Evolutionary conservation across 2,888 invertebrate genomes (phyloP).

Genomic region (Syritta pipiens): DNA sequence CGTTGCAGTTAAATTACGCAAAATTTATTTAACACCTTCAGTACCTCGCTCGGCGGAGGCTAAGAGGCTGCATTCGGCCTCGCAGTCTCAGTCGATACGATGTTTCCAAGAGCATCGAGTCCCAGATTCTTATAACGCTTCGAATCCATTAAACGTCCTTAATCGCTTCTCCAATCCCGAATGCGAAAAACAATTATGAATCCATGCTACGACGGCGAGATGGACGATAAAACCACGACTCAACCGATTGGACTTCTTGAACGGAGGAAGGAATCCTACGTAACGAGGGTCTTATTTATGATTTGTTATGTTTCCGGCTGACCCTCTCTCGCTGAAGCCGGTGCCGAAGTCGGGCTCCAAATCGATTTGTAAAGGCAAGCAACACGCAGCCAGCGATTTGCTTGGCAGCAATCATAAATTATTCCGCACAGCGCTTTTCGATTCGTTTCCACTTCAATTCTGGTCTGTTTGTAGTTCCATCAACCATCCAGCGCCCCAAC

Average conservation of each 20-base stretch:
- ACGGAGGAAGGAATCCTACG: conserved; percentile 76
- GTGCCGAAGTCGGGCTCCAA: conserved; percentile 48
- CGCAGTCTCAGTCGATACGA: conserved; percentile 23
- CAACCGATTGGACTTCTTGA: not conserved
- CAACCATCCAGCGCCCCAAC: conserved; percentile 20
- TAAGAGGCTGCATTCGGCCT: conserved; percentile 8
- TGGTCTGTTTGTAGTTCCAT: conserved; percentile 61
- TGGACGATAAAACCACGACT: conserved; percentile 46
- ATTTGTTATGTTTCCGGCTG: conserved; percentile 79
- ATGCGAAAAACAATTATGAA: conserved; percentile 68
- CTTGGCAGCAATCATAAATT: conserved; percentile 69
- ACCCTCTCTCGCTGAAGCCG: conserved; percentile 16
- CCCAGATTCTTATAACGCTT: conserved; percentile 63
- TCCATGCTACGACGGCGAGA: conserved; percentile 48
- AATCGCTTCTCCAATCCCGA: conserved; percentile 66
- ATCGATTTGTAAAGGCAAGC: conserved; percentile 67
- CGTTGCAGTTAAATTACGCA: conserved; percentile 70
- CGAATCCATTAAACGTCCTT: conserved; percentile 69
- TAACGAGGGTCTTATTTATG: conserved; percentile 79
- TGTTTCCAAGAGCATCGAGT: conserved; percentile 44
- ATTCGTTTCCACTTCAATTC: conserved; percentile 46
- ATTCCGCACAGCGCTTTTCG: conserved; percentile 47
- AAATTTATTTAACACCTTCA: conserved; percentile 76
- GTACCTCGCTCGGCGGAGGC: conserved; percentile 8
- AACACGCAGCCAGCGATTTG: conserved; percentile 66